phyloP scores from a whole-genome alignment of 2,888 invertebrate species.

The Eucriotettix oculatus region DNA sequence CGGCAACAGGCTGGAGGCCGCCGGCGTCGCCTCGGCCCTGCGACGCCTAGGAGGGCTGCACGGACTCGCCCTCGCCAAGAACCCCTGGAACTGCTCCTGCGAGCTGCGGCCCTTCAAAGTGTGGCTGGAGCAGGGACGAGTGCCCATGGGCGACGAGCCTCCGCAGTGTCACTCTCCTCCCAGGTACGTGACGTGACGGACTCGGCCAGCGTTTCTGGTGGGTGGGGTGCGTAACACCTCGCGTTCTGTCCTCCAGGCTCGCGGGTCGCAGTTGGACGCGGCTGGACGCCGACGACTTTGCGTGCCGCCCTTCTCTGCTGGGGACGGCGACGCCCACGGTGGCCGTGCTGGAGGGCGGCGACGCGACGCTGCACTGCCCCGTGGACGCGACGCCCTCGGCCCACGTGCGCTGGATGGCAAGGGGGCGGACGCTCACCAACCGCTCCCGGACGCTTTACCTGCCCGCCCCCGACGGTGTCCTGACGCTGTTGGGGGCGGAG shows the following conservation, averaged over 20 bases:
- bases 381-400: conserved; percentile 57
- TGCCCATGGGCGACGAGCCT: conserved; percentile 48
- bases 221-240: no score
- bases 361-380: conserved; percentile 54
- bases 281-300: conserved; percentile 61
- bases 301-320: conserved; percentile 45
- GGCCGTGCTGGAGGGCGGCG: conserved; percentile 38
- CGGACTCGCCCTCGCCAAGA: conserved; percentile 57
- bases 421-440: conserved; percentile 52
- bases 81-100: conserved; percentile 74
- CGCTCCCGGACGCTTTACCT: conserved; percentile 37
- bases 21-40: conserved; percentile 44
- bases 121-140: conserved; percentile 64
- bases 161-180: conserved; percentile 53
- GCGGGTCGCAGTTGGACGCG: conserved; percentile 54
- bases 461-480: conserved; percentile 49
- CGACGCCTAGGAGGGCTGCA: conserved; percentile 51
- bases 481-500: conserved; percentile 55
- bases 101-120: conserved; percentile 52
- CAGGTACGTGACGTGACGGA: no score
- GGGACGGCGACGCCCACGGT: no score
- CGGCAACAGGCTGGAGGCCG: conserved; percentile 50
- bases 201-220: no score
- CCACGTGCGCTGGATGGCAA: conserved; percentile 52
- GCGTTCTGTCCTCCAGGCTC: conserved; percentile 46